Conservation (phyloP, 2,888 invertebrate species). For the Conops quadrifasciatus region DNA sequence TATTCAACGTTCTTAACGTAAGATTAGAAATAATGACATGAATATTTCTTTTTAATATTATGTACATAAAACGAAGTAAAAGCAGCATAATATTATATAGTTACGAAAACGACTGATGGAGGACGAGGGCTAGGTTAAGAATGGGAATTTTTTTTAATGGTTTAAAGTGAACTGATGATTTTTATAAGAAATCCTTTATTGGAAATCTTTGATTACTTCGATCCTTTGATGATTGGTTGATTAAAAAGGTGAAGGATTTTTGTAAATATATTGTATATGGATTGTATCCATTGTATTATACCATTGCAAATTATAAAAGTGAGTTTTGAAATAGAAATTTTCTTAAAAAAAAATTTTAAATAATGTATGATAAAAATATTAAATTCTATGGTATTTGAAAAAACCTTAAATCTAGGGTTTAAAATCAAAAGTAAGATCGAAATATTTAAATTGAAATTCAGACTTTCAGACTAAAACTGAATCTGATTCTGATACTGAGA, state of each 20-base stretch:
- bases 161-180: background rate
- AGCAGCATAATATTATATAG: background rate
- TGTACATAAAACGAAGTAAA: background rate
- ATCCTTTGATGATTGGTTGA: no score
- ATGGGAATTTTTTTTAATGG: background rate
- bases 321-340: no score
- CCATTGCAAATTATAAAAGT: background rate
- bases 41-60: constrained; percentile 8
- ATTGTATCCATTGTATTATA: background rate
- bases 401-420: no score
- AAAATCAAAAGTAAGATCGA: no score
- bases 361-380: no score
- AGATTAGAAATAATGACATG: constrained; percentile 10
- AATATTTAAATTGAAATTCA: no score
- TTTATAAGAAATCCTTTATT: background rate
- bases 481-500: no score
- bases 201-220: no score
- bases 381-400: no score
- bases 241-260: background rate
- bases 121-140: background rate
- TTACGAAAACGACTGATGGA: background rate
- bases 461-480: no score
- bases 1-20: background rate
- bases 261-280: no score
- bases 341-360: no score